Evolutionary conservation across 2,113 vertebrate species (phyloP), one percentile per base, ranked within the genome.

Genomic region (Neotoma lepida): DNA sequence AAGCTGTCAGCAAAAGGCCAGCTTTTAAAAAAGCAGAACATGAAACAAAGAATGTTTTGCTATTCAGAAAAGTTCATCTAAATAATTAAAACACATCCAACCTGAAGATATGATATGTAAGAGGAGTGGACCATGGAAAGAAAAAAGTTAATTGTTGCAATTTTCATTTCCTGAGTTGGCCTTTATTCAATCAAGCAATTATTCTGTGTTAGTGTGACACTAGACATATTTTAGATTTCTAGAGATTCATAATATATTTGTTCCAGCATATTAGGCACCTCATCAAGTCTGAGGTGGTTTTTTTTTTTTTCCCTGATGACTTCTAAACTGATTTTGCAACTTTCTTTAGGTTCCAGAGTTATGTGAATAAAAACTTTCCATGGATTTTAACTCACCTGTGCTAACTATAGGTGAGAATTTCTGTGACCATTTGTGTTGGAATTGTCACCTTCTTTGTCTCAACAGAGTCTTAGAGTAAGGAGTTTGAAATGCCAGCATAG

Each of bases 161-260:
- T 96, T 97, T 96, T 97, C 87, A 97, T 97, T 97, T 97, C 96
- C 97, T 97, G 97, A 95, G 66, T 95, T 96, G 97, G 97, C 96
- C 61, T 94, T 78, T 96, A 89, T 95, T 96, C 94, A 96, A 86
- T 95, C 88, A 95, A 96, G 93, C 84, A 95, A 96, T 96, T 97
- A 96, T 86, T 95, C 61, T 96, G 86, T 82, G 93, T 95, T 96
- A 95, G 76, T 88, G 89, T 76, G 96, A 96, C 96, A 93, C 64
- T 96, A 90, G 94, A 97, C 89, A 97, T 97, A 96, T 41, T 94
- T 97, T 76, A 90, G 86, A 97, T 94, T 97, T 97, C 89, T 95
- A 56, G 91, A 96, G 94, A 95, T 97, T 93, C 89, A 92, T 90
- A 95, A 95, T 88, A 70, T 93, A 95, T 96, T 97, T 97, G 80